A percentile compares a stretch with the other conserved stretches of the same genome.
phyloP scores from a whole-genome alignment of 2,888 invertebrate species.

The Endotricha flammealis region DNA sequence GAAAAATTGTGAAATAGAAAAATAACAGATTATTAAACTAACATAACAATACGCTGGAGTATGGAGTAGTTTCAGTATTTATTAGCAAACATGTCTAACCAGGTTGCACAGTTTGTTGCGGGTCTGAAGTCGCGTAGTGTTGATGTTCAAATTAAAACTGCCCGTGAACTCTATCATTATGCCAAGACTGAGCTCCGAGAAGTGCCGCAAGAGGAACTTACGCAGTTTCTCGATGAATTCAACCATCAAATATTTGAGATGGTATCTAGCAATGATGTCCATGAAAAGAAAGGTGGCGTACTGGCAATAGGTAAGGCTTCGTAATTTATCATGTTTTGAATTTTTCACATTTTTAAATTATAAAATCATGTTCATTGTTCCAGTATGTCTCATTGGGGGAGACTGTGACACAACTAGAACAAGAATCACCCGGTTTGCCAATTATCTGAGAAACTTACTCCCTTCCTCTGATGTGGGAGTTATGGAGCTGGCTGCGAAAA shows the following conservation, averaged over 20 bases:
- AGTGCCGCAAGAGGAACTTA: conserved; percentile 93
- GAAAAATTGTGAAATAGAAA: too few relatives aligned
- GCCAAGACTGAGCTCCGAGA: conserved; percentile 94
- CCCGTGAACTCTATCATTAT: conserved; percentile 92
- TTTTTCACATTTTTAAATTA: too few relatives aligned
- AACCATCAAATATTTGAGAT: conserved; percentile 97
- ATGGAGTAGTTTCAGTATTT: neutral
- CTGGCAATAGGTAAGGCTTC: conserved; percentile 87
- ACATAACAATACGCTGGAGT: too few relatives aligned
- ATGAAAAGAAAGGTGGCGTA: conserved; percentile 97
- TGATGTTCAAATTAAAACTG: conserved; percentile 90
- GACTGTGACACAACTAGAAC: conserved; percentile 95
- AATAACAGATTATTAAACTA: too few relatives aligned
- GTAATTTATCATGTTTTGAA: neutral
- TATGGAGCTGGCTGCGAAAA: conserved; percentile 97
- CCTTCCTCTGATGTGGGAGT: conserved; percentile 95
- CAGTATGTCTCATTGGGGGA: conserved; percentile 94
- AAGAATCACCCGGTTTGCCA: conserved; percentile 93
- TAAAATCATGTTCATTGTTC: conserved; percentile 41
- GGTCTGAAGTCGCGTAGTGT: conserved; percentile 94
- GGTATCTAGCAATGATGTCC: conserved; percentile 94
- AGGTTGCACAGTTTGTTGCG: conserved; percentile 88
- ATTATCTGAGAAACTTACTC: conserved; percentile 92
- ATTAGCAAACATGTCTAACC: conserved; percentile 58
- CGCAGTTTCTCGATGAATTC: conserved; percentile 94